Percentiles rank a stretch among this genome's conserved stretches.
phyloP scores from a whole-genome alignment of 1,140 invertebrate genomes.

The Mactra quadrangularis region DNA sequence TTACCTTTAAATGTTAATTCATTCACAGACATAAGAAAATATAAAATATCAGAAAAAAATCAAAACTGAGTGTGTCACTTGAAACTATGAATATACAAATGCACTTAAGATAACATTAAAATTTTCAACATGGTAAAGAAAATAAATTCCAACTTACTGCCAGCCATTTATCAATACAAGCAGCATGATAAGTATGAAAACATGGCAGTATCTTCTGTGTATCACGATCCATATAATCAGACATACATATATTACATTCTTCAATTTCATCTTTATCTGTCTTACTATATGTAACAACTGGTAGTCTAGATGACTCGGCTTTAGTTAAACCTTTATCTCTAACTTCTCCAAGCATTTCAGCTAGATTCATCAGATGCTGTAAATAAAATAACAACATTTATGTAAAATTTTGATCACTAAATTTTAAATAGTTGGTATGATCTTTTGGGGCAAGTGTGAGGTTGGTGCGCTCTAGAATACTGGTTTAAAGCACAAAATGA shows the following conservation, averaged over 20 bases:
- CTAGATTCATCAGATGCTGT: slow-evolving; percentile 68
- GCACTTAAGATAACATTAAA: no score
- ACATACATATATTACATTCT: slow-evolving; percentile 73
- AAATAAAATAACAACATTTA: slow-evolving; percentile 7
- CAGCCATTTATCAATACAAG: slow-evolving; percentile 75
- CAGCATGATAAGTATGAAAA: slow-evolving; percentile 70
- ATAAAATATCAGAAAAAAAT: no score
- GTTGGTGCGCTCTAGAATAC: no score
- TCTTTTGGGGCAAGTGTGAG: no score
- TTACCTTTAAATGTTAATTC: no score
- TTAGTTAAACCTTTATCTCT: slow-evolving; percentile 65
- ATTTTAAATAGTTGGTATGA: no score
- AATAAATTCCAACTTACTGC: slow-evolving; percentile 41
- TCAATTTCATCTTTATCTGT: slow-evolving; percentile 34
- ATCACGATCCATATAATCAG: slow-evolving; percentile 67
- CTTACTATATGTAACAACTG: slow-evolving; percentile 62
- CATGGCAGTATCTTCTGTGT: slow-evolving; percentile 70
- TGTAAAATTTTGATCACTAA: no score
- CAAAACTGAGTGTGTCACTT: no score
- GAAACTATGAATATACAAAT: no score
- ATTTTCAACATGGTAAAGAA: neutral
- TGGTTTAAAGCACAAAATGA: no score
- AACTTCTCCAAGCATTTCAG: slow-evolving; percentile 71
- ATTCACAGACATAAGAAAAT: no score
- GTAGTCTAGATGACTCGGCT: slow-evolving; percentile 59